A percentile compares a stretch with the other conserved stretches of the same genome.
Evolutionary conservation across 2,113 vertebrate species (phyloP).

Genomic region (Pithys albifrons): DNA sequence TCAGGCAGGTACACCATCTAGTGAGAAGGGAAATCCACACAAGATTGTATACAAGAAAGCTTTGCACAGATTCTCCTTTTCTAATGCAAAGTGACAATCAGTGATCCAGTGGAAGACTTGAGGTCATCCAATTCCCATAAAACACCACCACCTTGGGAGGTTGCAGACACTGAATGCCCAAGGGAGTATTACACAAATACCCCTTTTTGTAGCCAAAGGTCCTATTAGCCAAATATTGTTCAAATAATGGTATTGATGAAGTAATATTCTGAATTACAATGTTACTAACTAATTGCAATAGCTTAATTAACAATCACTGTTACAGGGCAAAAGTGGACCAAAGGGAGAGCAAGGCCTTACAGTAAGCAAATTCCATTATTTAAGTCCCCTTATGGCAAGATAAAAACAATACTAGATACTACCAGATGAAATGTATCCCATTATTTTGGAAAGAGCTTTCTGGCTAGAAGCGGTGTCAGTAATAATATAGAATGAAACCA

Average conservation of each 20-base stretch:
- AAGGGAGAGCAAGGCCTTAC: constrained; percentile 88
- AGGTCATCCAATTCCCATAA: neutral
- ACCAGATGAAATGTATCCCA: neutral
- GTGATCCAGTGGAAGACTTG: neutral
- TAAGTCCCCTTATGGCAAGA: neutral
- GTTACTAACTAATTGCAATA: neutral
- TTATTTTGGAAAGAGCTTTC: neutral
- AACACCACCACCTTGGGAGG: neutral
- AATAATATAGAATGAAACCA: neutral
- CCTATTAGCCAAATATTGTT: neutral
- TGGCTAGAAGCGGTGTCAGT: neutral
- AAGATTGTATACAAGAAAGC: neutral
- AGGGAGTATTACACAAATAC: neutral
- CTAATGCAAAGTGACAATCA: neutral
- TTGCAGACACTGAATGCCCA: neutral
- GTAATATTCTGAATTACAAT: neutral
- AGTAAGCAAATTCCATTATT: constrained; percentile 71
- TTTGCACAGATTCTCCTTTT: neutral
- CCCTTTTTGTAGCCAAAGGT: neutral
- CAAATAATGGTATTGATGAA: neutral
- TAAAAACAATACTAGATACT: neutral
- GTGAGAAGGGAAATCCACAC: neutral
- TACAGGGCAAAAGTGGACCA: constrained; percentile 80
- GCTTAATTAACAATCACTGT: constrained; percentile 23
- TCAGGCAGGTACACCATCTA: neutral